Conservation (phyloP, 2,113 vertebrate genomes). For the Nesogale talazaci region DNA sequence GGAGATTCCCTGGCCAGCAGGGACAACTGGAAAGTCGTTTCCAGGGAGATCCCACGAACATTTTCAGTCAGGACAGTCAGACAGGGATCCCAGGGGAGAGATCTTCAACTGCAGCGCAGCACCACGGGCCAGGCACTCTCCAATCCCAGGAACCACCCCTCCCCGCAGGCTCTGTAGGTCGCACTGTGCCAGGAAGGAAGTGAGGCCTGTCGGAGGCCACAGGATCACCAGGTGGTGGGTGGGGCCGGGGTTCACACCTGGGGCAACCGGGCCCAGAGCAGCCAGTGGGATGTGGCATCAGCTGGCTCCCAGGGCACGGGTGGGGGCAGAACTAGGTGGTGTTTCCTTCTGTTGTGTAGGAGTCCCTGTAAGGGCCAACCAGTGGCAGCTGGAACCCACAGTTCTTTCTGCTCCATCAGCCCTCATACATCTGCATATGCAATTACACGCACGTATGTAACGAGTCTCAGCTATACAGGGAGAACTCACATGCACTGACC, state of each 20-base stretch:
- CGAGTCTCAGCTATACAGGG: not conserved
- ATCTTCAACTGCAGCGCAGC: not conserved
- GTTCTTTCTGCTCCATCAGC: not conserved
- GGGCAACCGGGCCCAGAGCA: no score
- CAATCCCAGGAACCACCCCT: not conserved
- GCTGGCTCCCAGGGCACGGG: no score
- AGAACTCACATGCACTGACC: not conserved
- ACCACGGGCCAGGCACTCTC: not conserved
- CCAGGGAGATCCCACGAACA: constrained; percentile 12
- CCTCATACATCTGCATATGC: not conserved
- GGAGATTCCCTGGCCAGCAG: not conserved
- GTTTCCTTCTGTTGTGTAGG: no score
- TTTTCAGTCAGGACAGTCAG: not conserved
- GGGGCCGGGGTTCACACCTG: no score
- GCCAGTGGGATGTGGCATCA: no score
- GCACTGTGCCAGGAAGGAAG: not conserved
- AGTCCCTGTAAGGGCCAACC: no score
- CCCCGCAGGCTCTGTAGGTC: not conserved
- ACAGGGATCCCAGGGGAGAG: constrained; percentile 23
- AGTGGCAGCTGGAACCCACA: not conserved
- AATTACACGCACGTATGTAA: not conserved
- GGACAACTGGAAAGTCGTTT: constrained; percentile 13
- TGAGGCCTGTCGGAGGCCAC: no score
- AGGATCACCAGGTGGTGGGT: no score
- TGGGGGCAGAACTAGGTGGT: no score